These are phyloP conservation scores for Chlorops oryzae DNA, from an alignment of 1,140 invertebrate genomes.

Conservation along the genomic window DNA sequence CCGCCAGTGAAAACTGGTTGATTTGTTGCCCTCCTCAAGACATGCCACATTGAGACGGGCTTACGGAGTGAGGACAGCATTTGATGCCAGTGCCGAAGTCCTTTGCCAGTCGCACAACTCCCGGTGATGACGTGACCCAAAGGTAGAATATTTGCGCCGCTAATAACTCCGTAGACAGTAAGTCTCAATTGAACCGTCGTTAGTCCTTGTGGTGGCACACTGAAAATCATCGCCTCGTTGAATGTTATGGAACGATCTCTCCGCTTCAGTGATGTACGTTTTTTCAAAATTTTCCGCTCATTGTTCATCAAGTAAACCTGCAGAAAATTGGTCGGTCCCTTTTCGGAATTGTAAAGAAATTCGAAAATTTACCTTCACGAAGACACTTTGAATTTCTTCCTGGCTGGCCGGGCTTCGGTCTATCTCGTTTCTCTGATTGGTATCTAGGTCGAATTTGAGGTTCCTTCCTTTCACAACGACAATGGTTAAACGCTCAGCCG, in stretches of 20 bases:
- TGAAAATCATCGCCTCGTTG: slow-evolving; percentile 76
- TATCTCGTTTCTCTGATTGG: too few relatives aligned
- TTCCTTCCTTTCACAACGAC: slow-evolving; percentile 77
- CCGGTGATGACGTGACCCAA: slow-evolving; percentile 71
- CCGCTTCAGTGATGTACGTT: slow-evolving; percentile 65
- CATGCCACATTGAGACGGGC: slow-evolving; percentile 80
- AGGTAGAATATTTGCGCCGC: slow-evolving; percentile 51
- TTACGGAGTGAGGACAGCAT: slow-evolving; percentile 75
- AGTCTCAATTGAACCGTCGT: slow-evolving; percentile 66
- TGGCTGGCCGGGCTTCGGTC: slow-evolving; percentile 43
- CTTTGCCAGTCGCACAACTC: slow-evolving; percentile 60
- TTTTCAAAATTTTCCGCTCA: slow-evolving; percentile 71
- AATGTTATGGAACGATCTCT: slow-evolving; percentile 67
- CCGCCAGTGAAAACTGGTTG: slow-evolving; percentile 39
- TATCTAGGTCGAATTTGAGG: slow-evolving; percentile 52
- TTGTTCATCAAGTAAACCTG: slow-evolving; percentile 70
- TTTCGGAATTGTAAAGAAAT: neutral
- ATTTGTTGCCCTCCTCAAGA: slow-evolving; percentile 52
- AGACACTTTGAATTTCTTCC: slow-evolving; percentile 28
- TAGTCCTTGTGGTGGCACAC: slow-evolving; percentile 58
- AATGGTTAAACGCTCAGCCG: slow-evolving; percentile 71
- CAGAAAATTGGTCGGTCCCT: neutral
- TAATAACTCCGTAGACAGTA: slow-evolving; percentile 60
- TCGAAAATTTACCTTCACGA: slow-evolving; percentile 31
- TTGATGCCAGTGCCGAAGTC: slow-evolving; percentile 75